Evolutionary conservation across 2,797 vertebrate species (phyloP).

Genomic region (Menidia menidia): DNA sequence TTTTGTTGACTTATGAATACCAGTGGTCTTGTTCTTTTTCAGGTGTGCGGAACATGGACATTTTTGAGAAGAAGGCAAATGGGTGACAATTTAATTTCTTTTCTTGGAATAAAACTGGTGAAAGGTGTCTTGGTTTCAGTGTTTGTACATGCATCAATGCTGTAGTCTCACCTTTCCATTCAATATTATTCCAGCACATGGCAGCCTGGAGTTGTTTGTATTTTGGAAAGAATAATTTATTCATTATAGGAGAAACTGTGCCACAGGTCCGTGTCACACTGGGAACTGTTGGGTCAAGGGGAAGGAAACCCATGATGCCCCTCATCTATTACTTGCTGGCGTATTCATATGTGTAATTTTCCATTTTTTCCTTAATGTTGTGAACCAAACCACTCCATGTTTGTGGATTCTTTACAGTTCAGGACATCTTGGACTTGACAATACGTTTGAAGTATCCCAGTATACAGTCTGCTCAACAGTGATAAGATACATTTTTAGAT

Average conservation of each 20-base stretch:
- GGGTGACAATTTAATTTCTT: slow-evolving; percentile 59
- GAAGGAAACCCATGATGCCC: too few species aligned
- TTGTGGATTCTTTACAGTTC: too few species aligned
- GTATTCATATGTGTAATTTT: too few species aligned
- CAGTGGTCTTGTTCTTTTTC: slow-evolving; percentile 65
- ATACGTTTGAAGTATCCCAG: too few species aligned
- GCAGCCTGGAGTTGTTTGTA: slow-evolving; percentile 1
- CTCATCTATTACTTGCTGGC: too few species aligned
- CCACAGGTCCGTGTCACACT: background rate
- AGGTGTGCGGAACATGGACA: slow-evolving; percentile 60
- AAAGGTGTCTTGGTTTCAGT: slow-evolving; percentile 57
- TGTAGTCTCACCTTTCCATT: background rate
- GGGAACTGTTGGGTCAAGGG: too few species aligned
- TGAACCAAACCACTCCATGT: too few species aligned
- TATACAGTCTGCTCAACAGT: too few species aligned
- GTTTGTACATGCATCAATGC: slow-evolving; percentile 14
- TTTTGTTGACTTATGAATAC: slow-evolving; percentile 63
- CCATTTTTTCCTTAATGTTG: too few species aligned
- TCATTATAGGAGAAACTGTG: slow-evolving; percentile 19
- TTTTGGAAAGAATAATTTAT: slow-evolving; percentile 13
- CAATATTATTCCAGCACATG: background rate
- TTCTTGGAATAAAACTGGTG: slow-evolving; percentile 83
- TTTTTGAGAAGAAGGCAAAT: slow-evolving; percentile 62
- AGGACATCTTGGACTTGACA: too few species aligned
- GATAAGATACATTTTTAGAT: too few species aligned